These are phyloP conservation scores for Oryzias woworae DNA, from an alignment of 2,113 vertebrate species.

Conservation along the genomic window DNA sequence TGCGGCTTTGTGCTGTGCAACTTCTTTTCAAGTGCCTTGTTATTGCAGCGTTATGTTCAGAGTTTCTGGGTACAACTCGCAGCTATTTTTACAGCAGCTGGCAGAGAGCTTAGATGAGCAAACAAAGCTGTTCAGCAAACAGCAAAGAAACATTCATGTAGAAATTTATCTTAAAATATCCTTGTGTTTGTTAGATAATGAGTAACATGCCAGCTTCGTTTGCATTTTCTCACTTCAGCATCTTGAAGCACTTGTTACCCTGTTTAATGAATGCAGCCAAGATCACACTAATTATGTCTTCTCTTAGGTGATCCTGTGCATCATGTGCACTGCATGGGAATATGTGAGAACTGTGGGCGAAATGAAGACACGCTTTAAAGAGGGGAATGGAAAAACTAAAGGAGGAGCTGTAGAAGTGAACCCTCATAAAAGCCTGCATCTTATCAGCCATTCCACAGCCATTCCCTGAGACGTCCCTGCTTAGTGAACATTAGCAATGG, in stretches of 20 bases:
- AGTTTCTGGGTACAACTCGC: constrained; percentile 11
- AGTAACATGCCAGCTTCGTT: constrained; percentile 15
- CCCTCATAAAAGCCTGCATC: constrained; percentile 2
- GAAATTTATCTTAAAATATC: constrained; percentile 25
- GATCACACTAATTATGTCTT: constrained; percentile 41
- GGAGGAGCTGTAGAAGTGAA: constrained; percentile 23
- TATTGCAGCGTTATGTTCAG: constrained; percentile 9
- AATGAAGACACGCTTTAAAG: constrained; percentile 19
- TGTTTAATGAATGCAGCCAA: constrained; percentile 35
- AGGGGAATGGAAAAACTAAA: constrained; percentile 4
- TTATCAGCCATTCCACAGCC: constrained; percentile 3
- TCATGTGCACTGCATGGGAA: constrained; percentile 17
- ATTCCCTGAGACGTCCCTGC: constrained; percentile 19
- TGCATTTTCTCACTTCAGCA: constrained; percentile 7
- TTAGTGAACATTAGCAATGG: constrained; percentile 36
- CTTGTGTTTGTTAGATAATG: constrained; percentile 16
- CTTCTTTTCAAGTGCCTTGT: constrained; percentile 7
- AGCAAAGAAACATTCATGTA: constrained; percentile 5
- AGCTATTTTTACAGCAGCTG: constrained; percentile 40
- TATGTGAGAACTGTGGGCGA: constrained; percentile 10
- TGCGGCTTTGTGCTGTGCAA: constrained; percentile 4
- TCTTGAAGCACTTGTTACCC: constrained; percentile 19
- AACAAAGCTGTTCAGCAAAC: constrained; percentile 29
- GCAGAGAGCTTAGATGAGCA: constrained; percentile 24
- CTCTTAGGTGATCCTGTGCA: constrained; percentile 47